phyloP scores from a whole-genome alignment of 2,113 vertebrate species.

The Psittacara wagleri region DNA sequence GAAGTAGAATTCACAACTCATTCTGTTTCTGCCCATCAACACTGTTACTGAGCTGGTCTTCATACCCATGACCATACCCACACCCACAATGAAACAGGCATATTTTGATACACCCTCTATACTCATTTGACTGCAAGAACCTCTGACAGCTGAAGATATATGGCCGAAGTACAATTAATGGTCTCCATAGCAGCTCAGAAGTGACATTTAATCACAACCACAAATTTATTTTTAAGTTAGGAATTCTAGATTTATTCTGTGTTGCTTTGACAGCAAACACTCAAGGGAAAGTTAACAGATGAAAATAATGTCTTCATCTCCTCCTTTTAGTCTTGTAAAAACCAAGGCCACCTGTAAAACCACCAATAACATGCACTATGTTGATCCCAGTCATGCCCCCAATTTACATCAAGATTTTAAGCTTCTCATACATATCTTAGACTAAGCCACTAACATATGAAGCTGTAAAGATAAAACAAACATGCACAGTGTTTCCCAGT shows the following conservation, averaged over 20 bases:
- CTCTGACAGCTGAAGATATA: not conserved
- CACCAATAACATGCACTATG: not conserved
- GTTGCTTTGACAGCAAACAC: not conserved
- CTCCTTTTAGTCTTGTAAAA: not conserved
- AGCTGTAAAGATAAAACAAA: not conserved
- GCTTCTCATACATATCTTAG: not conserved
- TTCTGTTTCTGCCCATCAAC: not conserved
- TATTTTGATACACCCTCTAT: not conserved
- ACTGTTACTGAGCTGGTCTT: not conserved
- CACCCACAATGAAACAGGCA: not conserved
- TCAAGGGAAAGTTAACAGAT: not conserved
- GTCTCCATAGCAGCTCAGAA: not conserved
- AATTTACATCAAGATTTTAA: not conserved
- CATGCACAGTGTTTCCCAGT: not conserved
- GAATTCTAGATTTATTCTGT: not conserved
- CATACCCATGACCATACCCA: rapidly evolving
- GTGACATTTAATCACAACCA: not conserved
- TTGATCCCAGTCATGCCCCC: not conserved
- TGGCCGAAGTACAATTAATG: not conserved
- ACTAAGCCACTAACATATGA: not conserved
- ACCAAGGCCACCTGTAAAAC: not conserved
- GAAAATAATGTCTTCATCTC: not conserved
- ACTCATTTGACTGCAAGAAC: not conserved
- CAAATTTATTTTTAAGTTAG: not conserved
- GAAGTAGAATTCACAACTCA: not conserved